Base-by-base conservation (phyloP, 2,888 invertebrate genomes). In the Blomia tropicalis region DNA sequence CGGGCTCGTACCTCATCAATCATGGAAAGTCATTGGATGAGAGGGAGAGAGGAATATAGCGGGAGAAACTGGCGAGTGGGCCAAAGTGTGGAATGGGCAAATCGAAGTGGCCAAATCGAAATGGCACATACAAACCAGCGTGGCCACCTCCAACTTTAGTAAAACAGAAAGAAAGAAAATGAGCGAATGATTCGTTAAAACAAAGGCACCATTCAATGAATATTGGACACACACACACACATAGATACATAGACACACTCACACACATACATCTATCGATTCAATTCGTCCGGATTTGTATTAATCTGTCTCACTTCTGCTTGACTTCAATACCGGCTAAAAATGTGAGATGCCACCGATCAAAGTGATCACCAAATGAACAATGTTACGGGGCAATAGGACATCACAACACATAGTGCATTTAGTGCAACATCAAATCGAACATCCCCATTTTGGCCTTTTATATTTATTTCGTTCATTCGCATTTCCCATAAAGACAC, bases 1-100 rank as follows among this genome's bases (percentile, higher is more conserved):
- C n/a, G 17, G 29, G 32, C 31, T 56, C 29, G 36, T 29, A 27
- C 56, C 56, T 56, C 56, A 56, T 56, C 56, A 56, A 56, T 56
- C 56, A 56, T 56, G 25, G 7, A n/a, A 47, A 47, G 51, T 47
- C 51, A 47, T 11, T 11, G 51, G n/a, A n/a, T n/a, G n/a, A n/a
- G n/a, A n/a, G n/a, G n/a, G n/a, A n/a, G n/a, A n/a, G n/a, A n/a
- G n/a, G 7, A n/a, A 47, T 47, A 47, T 47, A 47, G 51, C 51
- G 51, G n/a, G 51, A 11, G 51, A 14, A 11, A n/a, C 51, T 47
- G 22, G 51, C 51, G 51, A 47, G 51, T 47, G 51, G 51, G 51
- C 51, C 51, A 47, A n/a, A 47, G 51, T 14, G n/a, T 41, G 41
- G 41, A 41, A 41, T 14, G 41, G 41, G 41, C 41, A 41, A 41